Evolutionary conservation across 2,113 vertebrate genomes (phyloP).

Genomic region (Microtus montanus): DNA sequence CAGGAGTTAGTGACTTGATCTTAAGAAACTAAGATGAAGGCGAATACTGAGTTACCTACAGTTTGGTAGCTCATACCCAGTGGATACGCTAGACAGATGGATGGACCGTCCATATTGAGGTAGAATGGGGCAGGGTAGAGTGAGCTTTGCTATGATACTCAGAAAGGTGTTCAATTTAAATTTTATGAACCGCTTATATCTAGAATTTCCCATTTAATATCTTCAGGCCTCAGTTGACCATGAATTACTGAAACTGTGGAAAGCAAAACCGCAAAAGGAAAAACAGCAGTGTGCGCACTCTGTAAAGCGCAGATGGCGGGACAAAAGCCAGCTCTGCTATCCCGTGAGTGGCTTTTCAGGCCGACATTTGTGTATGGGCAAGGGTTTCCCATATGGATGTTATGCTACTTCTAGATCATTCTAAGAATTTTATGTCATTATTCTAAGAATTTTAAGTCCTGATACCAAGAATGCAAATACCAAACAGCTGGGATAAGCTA

Average conservation of each 20-base stretch:
- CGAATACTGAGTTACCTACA: not conserved
- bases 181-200: not conserved
- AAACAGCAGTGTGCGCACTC: not conserved
- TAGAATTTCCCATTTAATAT: not conserved
- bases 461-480: constrained; percentile 81
- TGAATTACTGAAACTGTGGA: not conserved
- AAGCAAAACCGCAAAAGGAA: not conserved
- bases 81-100: not conserved
- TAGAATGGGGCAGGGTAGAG: not conserved
- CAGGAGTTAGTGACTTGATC: not conserved
- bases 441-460: constrained; percentile 41
- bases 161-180: not conserved
- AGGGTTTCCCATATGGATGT: not conserved
- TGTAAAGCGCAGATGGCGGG: not conserved
- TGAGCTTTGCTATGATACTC: not conserved
- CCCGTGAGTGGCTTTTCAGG: not conserved
- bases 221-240: not conserved
- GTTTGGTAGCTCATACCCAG: not conserved
- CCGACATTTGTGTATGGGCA: not conserved
- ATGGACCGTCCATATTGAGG: not conserved
- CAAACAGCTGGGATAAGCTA: constrained; percentile 75
- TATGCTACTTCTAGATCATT: not conserved
- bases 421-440: not conserved
- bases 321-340: not conserved
- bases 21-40: not conserved